These are phyloP conservation scores for Marmota flaviventris DNA, from an alignment of 2,113 vertebrate genomes.

Conservation along the genomic window DNA sequence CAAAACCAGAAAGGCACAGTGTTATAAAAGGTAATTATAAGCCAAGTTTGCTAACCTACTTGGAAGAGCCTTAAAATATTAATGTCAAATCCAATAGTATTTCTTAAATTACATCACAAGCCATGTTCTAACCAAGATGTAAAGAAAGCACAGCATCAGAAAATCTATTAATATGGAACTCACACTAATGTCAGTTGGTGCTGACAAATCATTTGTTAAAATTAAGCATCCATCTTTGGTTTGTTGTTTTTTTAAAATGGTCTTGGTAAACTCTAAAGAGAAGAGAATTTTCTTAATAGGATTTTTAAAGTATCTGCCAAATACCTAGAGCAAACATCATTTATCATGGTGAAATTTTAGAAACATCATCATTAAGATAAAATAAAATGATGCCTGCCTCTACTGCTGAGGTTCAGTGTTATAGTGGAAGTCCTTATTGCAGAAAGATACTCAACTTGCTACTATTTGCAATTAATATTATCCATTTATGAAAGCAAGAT, in stretches of 20 bases:
- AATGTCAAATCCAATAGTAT: background rate
- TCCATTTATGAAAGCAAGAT: background rate
- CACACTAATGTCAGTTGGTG: background rate
- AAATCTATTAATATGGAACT: conserved; percentile 14
- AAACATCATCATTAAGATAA: conserved; percentile 30
- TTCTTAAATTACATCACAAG: conserved; percentile 32
- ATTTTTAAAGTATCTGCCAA: background rate
- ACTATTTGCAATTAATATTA: background rate
- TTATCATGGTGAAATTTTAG: conserved; percentile 31
- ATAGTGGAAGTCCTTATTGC: background rate
- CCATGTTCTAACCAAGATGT: background rate
- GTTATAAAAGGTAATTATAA: background rate
- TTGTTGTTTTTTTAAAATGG: background rate
- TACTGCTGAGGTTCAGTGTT: background rate
- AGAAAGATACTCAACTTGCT: background rate
- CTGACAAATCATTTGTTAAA: background rate
- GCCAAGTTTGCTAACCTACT: background rate
- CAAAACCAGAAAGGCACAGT: background rate
- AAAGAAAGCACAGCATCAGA: conserved; percentile 2
- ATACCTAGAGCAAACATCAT: background rate
- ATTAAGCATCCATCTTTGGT: background rate
- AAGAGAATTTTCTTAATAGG: background rate
- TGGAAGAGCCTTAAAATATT: background rate
- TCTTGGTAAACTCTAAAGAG: background rate
- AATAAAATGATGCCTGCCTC: background rate